Evolutionary conservation across 2,888 invertebrate genomes (phyloP).

Genomic region (Beris morrisii): DNA sequence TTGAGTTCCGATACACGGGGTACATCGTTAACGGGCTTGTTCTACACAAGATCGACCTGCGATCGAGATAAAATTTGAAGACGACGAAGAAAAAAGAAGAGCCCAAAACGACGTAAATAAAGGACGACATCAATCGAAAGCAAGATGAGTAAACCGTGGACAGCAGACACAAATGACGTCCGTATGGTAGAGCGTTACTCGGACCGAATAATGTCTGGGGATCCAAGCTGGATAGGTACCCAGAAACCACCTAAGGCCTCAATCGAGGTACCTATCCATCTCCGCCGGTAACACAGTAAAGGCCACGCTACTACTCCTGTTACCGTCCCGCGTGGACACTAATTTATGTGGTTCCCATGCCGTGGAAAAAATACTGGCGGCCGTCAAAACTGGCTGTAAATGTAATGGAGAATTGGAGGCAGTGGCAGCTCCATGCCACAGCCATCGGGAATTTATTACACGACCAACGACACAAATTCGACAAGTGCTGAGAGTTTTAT

Average conservation of each 20-base stretch:
- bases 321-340: too few relatives aligned
- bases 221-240: too few relatives aligned
- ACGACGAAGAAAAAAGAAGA: not conserved
- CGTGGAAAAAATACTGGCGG: constrained; percentile 12
- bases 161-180: constrained; percentile 9
- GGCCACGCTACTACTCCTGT: too few relatives aligned
- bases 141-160: constrained; percentile 18
- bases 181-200: not conserved
- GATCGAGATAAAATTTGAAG: constrained; percentile 12
- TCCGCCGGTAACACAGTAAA: too few relatives aligned
- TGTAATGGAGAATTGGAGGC: constrained; percentile 4
- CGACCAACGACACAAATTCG: constrained; percentile 32
- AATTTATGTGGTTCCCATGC: constrained; percentile 26
- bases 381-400: constrained; percentile 12
- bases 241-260: too few relatives aligned
- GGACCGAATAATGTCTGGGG: too few relatives aligned
- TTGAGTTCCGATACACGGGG: constrained; percentile 33
- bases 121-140: constrained; percentile 22
- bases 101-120: not conserved
- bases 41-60: constrained; percentile 34
- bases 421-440: not conserved
- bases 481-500: constrained; percentile 35
- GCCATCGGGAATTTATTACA: constrained; percentile 19
- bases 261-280: too few relatives aligned
- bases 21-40: constrained; percentile 38